Conservation (phyloP, 2,888 invertebrate genomes). For the Drosophila kuntzei region DNA sequence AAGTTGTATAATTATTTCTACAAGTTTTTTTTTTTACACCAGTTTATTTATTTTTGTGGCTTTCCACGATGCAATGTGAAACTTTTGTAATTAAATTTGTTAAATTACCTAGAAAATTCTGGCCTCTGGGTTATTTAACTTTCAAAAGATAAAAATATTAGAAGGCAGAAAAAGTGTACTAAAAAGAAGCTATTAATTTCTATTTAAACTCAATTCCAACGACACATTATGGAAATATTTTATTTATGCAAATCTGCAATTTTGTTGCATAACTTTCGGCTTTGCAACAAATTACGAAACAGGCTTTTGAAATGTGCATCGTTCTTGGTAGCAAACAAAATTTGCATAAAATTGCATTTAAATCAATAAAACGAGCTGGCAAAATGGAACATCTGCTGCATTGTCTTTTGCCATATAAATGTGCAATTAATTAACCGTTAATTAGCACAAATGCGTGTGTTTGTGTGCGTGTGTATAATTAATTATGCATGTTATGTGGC, state of each 20-base stretch:
- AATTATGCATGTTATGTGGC: slow-evolving; percentile 62
- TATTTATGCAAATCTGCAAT: slow-evolving; percentile 27
- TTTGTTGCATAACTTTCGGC: slow-evolving; percentile 15
- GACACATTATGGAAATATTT: slow-evolving; percentile 2
- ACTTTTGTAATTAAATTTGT: too few relatives aligned
- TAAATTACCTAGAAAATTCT: too few relatives aligned
- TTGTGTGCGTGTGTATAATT: slow-evolving; percentile 52
- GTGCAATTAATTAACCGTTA: slow-evolving; percentile 73
- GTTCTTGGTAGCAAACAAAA: slow-evolving; percentile 21
- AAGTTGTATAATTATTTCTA: too few relatives aligned
- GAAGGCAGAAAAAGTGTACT: neutral
- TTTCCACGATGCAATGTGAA: too few relatives aligned
- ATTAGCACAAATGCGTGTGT: slow-evolving; percentile 57
- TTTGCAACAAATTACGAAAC: slow-evolving; percentile 1
- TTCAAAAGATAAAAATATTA: too few relatives aligned
- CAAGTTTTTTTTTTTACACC: too few relatives aligned
- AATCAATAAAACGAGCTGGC: slow-evolving; percentile 60
- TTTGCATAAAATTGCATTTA: slow-evolving; percentile 70
- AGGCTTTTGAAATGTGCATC: neutral
- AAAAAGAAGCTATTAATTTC: neutral
- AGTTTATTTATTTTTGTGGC: too few relatives aligned
- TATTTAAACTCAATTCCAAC: neutral
- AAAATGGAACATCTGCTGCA: slow-evolving; percentile 60
- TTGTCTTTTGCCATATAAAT: slow-evolving; percentile 54
- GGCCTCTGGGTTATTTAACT: too few relatives aligned